phyloP scores from a whole-genome alignment of 2,797 vertebrate genomes.

The Fistularia commersonii region DNA sequence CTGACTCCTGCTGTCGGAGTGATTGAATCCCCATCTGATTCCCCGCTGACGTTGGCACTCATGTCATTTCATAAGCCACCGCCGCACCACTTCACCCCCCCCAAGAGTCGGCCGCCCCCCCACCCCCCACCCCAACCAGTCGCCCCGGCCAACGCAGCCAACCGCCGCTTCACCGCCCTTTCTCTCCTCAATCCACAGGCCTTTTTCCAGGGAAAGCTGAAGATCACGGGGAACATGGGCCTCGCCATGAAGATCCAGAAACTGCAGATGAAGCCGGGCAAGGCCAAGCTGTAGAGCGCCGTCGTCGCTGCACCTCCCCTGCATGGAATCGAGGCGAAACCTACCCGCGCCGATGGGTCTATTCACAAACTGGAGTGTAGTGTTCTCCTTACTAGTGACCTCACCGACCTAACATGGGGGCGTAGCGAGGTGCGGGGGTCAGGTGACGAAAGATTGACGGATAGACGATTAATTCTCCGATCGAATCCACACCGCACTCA shows the following conservation, averaged over 20 bases:
- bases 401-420: conserved; percentile 6
- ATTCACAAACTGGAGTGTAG: conserved; percentile 13
- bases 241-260: conserved; percentile 94
- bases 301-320: no score
- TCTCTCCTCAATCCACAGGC: conserved; percentile 71
- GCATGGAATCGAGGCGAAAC: conserved; percentile 9
- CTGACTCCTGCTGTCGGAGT: no score
- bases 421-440: conserved; percentile 12
- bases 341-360: no score
- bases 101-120: no score
- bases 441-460: conserved; percentile 28
- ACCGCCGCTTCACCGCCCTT: no score
- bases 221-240: conserved; percentile 92
- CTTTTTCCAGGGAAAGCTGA: conserved; percentile 95
- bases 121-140: no score
- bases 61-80: no score
- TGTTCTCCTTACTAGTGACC: conserved; percentile 12
- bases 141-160: no score
- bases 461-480: conserved; percentile 29
- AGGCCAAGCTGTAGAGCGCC: conserved; percentile 81
- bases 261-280: conserved; percentile 87
- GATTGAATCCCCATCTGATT: conserved; percentile 10
- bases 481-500: no score
- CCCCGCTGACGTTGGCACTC: no score
- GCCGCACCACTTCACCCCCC: no score